Conservation (phyloP, 2,797 vertebrate species). For the Chanos chanos region DNA sequence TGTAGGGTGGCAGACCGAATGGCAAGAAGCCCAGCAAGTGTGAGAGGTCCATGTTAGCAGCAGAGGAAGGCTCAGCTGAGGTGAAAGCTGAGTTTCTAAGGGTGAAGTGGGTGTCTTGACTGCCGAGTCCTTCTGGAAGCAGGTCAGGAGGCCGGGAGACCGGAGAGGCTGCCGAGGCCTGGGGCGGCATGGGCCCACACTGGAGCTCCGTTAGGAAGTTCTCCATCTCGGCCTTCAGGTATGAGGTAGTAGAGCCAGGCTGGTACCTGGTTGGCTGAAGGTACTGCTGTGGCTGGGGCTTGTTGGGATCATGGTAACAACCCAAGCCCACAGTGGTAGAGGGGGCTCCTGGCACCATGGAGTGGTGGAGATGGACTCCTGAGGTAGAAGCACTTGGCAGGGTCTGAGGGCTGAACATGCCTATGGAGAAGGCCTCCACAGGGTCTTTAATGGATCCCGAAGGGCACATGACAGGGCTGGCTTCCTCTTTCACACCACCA, state of each 20-base stretch:
- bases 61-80: slow-evolving; percentile 85
- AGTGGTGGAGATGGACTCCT: slow-evolving; percentile 69
- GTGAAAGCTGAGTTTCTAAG: slow-evolving; percentile 82
- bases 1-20: slow-evolving; percentile 88
- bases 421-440: slow-evolving; percentile 76
- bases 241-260: slow-evolving; percentile 95
- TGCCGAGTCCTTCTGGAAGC: slow-evolving; percentile 55
- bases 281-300: slow-evolving; percentile 60
- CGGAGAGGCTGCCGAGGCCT: slow-evolving; percentile 75
- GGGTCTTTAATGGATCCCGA: slow-evolving; percentile 75
- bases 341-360: slow-evolving; percentile 82
- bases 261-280: slow-evolving; percentile 85
- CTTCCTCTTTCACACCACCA: slow-evolving; percentile 83
- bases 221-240: slow-evolving; percentile 91
- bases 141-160: slow-evolving; percentile 77
- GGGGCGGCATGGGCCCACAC: slow-evolving; percentile 80
- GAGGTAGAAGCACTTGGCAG: slow-evolving; percentile 77
- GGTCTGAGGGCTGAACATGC: slow-evolving; percentile 84
- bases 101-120: slow-evolving; percentile 73
- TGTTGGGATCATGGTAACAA: slow-evolving; percentile 81
- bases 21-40: slow-evolving; percentile 92
- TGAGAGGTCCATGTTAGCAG: slow-evolving; percentile 93
- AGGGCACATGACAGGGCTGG: slow-evolving; percentile 72
- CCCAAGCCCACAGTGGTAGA: slow-evolving; percentile 78
- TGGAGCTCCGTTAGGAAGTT: slow-evolving; percentile 94